These are phyloP conservation scores for Ctenoplectra terminalis DNA, from an alignment of 1,140 invertebrate genomes.

Conservation along the genomic window DNA sequence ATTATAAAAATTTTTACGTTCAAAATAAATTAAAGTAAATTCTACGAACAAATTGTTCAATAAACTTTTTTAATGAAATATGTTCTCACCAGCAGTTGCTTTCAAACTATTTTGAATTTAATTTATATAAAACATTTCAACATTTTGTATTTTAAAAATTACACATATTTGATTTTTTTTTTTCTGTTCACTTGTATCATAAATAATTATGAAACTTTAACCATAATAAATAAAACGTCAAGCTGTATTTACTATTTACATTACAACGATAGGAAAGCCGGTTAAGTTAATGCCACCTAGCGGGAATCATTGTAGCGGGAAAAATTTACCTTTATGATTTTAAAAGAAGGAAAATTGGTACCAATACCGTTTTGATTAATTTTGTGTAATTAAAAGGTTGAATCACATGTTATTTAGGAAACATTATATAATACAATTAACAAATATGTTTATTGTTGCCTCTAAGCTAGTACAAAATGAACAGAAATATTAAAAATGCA, in stretches of 20 bases:
- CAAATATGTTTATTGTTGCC: not conserved
- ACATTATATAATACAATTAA: not conserved
- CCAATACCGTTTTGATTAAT: not conserved
- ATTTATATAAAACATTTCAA: constrained; percentile 14
- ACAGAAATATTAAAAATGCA: constrained; percentile 31
- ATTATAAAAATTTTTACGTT: not conserved
- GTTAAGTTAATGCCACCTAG: not conserved
- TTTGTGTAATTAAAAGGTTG: not conserved
- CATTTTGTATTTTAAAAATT: not conserved
- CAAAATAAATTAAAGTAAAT: not conserved
- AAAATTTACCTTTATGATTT: not conserved
- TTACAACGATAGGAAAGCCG: not conserved
- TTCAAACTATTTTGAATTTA: not conserved
- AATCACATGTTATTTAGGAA: not conserved
- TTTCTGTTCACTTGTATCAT: not conserved
- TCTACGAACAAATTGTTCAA: not conserved
- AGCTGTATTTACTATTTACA: not conserved
- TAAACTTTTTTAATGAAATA: not conserved
- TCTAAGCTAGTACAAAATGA: not conserved
- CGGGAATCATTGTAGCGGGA: not conserved
- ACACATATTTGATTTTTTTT: not conserved
- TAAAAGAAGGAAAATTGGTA: not conserved
- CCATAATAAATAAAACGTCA: not conserved
- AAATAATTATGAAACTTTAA: not conserved
- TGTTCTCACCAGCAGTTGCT: not conserved